Base-by-base conservation (phyloP, 1,140 invertebrate species). In the Cotesia vestalis region DNA sequence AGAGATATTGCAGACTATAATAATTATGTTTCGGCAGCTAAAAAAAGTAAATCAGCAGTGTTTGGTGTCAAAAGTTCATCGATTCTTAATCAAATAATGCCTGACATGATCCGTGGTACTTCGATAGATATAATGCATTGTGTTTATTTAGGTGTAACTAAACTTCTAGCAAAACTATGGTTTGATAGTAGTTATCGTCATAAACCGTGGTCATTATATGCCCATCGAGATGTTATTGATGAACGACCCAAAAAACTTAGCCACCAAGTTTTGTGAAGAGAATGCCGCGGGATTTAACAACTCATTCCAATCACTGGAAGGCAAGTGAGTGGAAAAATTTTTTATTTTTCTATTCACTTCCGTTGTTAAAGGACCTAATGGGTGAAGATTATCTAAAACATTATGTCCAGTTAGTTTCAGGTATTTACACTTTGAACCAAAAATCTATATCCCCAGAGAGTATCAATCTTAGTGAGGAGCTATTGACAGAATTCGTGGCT, bases 21-120 rank as follows among this genome's bases (percentile, higher is more conserved):
- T 38, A 9, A 60, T 6, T 70, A 76, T 68, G 63, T 68, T 12
- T 55, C 46, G 34, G 75, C 75, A 17, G n/a, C 40, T 35, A 46
- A 74, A 6, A 8, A 11, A 11, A 57, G 51, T 12, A 27, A 35
- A 6, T 20, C 76, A 40, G 72, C 72, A 17, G 8, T 40, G 8
- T 73, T 53, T 51, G 72, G 72, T 3, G 75, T 76, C 2, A 73
- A 76, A 61, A 66, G 75, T 59, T 68, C 71, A 34, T 68, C 75
- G 8, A 57, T 69, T 4, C 14, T 73, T 11, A 6, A 40, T 2
- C 0, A 4, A 38, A 53, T 76, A 5, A 52, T 69, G 4, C 66
- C 57, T 38, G 59, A 52, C 51, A 66, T 38, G 9, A 59, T 66
- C 55, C 55, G 63, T 38, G 40, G 46, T 27, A 27, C 34, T 11